Base-by-base conservation (phyloP, 2,797 vertebrate genomes). In the Allobates femoralis region DNA sequence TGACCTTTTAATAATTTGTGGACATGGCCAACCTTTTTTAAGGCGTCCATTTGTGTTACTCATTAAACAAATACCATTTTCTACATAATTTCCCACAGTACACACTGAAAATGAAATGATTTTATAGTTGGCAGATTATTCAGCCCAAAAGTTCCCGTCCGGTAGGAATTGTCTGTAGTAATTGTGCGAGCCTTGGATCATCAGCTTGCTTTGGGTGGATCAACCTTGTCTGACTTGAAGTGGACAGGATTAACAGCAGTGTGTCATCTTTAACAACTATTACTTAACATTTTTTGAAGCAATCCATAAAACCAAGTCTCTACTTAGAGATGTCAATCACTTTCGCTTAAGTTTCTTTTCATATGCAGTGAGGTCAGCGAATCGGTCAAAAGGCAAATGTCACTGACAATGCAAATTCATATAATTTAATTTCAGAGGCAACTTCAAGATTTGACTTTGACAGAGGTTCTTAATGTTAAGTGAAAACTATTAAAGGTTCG, bases 321-420 rank as follows among this genome's bases (percentile, higher is more conserved):
- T 84, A 84, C 86, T 82, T 79, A 53, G 41, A 62, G 28, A 5
- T 82, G 86, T 73, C 86, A 79, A 79, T 83, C 75, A 79, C 86
- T 74, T 87, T 87, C 75, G 23, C 75, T 83, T 18, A 50, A 66
- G 26, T 41, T 58, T 73, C 66, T 62, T 75, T 60, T 41, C 41
- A 62, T 76, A 60, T 30, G 28, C 50, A 50, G 51, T 23, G 71
- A 64, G 50, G 55, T 51, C 41, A 86, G 77, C n/a, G 71, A n/a
- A 28, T 28, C 69, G 58, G 85, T 81, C 78, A 16, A 85, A 88
- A 67, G 56, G 0, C 0, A 77, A 56, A 30, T 77, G 51, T 21
- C 55, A 16, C 76, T 37, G 21, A 79, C 58, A 79, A 79, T 79
- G 50, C 23, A 78, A 78, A 78, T 78, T 55, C 41, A 41, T 50